phyloP scores from a whole-genome alignment of 2,797 vertebrate species.

The Macropus fuliginosus region DNA sequence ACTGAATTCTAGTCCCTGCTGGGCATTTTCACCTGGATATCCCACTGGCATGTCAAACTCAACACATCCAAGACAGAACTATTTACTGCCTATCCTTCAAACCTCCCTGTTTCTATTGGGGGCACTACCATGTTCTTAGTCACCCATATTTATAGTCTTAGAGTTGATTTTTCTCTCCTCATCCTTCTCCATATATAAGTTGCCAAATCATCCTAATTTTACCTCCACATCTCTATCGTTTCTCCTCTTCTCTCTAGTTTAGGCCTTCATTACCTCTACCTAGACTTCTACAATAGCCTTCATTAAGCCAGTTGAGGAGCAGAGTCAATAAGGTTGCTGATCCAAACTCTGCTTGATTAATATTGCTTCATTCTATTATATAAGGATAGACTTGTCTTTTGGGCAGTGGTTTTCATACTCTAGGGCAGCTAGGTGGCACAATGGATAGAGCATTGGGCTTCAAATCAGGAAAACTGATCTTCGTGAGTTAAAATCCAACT shows the following conservation, averaged over 20 bases:
- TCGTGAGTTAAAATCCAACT: neutral
- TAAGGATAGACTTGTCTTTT: neutral
- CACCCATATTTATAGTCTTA: neutral
- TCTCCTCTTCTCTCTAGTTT: neutral
- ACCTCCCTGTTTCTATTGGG: neutral
- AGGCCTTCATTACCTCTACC: neutral
- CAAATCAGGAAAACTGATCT: neutral
- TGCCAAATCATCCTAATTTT: neutral
- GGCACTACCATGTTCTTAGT: neutral
- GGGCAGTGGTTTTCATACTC: conserved; percentile 27
- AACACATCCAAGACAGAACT: neutral
- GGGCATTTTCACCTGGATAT: neutral
- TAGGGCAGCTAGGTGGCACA: neutral
- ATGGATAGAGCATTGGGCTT: neutral
- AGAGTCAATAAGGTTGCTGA: neutral
- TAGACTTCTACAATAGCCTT: neutral
- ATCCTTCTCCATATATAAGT: neutral
- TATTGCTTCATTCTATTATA: neutral
- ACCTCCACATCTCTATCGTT: neutral
- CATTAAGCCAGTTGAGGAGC: neutral
- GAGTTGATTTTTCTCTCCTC: neutral
- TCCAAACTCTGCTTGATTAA: neutral
- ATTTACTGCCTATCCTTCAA: neutral
- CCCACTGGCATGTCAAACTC: neutral
- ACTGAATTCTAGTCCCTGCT: neutral